phyloP scores from a whole-genome alignment of 2,797 vertebrate genomes.

The Gadopsis bispinosus region DNA sequence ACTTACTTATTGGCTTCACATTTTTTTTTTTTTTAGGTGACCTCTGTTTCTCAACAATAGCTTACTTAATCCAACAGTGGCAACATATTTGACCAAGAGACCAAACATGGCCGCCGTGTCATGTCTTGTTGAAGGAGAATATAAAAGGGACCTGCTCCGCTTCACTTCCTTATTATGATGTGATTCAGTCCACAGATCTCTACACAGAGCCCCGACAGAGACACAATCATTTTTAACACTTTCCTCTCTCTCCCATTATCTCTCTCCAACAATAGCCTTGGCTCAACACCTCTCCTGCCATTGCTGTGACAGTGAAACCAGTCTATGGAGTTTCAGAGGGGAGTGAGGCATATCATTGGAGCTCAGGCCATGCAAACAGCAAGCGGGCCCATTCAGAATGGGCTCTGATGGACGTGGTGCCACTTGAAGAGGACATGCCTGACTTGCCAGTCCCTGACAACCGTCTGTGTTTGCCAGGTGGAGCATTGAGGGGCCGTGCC shows the following conservation, averaged over 20 bases:
- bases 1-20: constrained; percentile 28
- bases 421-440: constrained; percentile 92
- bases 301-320: constrained; percentile 78
- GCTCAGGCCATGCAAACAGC: constrained; percentile 85
- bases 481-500: constrained; percentile 89
- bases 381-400: constrained; percentile 80
- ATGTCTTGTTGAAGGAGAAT: constrained; percentile 80
- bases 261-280: constrained; percentile 77
- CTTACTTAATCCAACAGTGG: constrained; percentile 63
- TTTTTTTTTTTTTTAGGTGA: constrained; percentile 46
- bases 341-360: constrained; percentile 89
- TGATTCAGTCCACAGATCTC: constrained; percentile 84
- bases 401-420: constrained; percentile 88
- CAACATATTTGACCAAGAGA: constrained; percentile 76
- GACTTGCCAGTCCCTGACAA: constrained; percentile 93
- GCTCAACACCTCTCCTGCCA: constrained; percentile 79
- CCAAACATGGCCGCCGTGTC: constrained; percentile 78
- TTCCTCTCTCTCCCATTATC: constrained; percentile 79
- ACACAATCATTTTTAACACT: constrained; percentile 86
- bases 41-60: constrained; percentile 67
- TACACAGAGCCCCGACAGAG: constrained; percentile 86
- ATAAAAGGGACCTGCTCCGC: constrained; percentile 76
- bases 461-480: constrained; percentile 90
- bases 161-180: constrained; percentile 87
- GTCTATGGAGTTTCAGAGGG: constrained; percentile 86